Evolutionary conservation across 2,888 invertebrate species (phyloP), one percentile per base, ranked within the genome.

Genomic region (Drosophila kanekoi): DNA sequence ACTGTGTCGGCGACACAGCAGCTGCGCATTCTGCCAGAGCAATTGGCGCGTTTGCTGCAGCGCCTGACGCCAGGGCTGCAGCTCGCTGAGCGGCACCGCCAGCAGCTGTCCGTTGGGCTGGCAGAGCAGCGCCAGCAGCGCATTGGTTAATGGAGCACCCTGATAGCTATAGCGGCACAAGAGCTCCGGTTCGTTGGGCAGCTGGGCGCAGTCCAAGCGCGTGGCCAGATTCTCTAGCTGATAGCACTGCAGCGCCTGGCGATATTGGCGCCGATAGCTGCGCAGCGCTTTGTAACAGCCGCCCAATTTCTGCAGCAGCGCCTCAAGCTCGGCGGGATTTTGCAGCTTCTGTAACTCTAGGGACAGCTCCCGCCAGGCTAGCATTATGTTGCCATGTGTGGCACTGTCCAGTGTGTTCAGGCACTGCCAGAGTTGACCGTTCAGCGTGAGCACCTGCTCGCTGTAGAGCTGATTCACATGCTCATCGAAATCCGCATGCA

Each of bases 21-120:
- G 52, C 4, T 60, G 32, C 0, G 86, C 71, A 73, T 94, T 94
- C 43, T 94, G 86, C 65, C 95, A 95, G 71, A 95, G 90, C 3
- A 95, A 83, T 85, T 94, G 92, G 81, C 82, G 93, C 10, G 92
- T 83, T 44, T 90, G 60, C 10, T 90, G 81, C 20, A 92, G 69
- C 2, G 90, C 79, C 1, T 58, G 57, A 37, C 89, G 90, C 91
- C 91, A 91, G 2, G 78, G 71, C 40, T 83, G 78, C 40, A 93
- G 59, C 37, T 92, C 90, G 18, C 80, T 89, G 0, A 93, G 73
- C 1, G 91, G 88, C 33, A 92, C 90, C 2, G 89, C 73, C 16
- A 89, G 89, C 23, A 91, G 75, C 13, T 77, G 65, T 3, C 92
- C 92, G 72, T 88, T 87, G 6, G 76, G 35, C 28, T 89, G 77